Evolutionary conservation across 1,140 invertebrate species (phyloP).

Genomic region (Nephotettix cincticeps): DNA sequence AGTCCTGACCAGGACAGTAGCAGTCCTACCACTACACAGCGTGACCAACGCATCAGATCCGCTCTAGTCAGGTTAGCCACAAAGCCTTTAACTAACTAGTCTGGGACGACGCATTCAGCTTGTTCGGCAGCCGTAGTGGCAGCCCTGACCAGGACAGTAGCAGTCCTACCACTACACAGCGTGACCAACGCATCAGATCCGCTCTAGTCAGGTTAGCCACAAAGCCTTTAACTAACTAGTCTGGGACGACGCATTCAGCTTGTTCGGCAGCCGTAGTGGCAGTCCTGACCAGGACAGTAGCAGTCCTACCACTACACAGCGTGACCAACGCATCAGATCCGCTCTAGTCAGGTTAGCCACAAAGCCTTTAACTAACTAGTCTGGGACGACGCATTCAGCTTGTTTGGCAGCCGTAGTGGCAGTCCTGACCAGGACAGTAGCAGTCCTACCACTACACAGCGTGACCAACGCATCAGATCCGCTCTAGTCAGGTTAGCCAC

Average conservation of each 20-base stretch:
- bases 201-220: too few species aligned
- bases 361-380: too few species aligned
- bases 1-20: conserved; percentile 46
- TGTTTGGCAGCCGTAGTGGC: conserved; percentile 57
- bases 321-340: conserved; percentile 49
- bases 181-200: too few species aligned
- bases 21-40: too few species aligned
- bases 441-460: not conserved
- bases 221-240: too few species aligned
- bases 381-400: conserved; percentile 65
- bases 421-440: conserved; percentile 46
- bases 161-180: too few species aligned
- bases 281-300: conserved; percentile 46
- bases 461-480: conserved; percentile 49
- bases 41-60: too few species aligned
- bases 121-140: conserved; percentile 57
- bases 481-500: conserved; percentile 54
- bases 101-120: conserved; percentile 65
- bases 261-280: conserved; percentile 57
- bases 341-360: conserved; percentile 54
- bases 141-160: conserved; percentile 46
- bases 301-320: not conserved
- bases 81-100: too few species aligned
- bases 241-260: conserved; percentile 65
- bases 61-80: too few species aligned